These are phyloP conservation scores for Cheiracanthium punctorium DNA, from an alignment of 2,888 invertebrate species.

Conservation along the genomic window DNA sequence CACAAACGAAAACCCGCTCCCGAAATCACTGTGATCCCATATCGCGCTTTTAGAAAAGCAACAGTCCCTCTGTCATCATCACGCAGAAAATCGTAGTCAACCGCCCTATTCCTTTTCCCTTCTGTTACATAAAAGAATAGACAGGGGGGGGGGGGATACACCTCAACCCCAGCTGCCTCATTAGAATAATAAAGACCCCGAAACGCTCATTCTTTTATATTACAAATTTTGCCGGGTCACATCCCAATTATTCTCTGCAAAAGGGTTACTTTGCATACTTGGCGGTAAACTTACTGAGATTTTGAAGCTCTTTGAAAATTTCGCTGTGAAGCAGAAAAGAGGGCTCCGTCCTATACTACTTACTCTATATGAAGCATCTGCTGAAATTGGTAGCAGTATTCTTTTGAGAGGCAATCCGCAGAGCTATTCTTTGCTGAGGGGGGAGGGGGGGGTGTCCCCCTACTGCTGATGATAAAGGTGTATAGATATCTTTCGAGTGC, in stretches of 20 bases:
- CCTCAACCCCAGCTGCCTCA: conserved; percentile 36
- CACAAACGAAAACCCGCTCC: neutral
- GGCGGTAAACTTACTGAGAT: conserved; percentile 31
- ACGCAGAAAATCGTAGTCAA: neutral
- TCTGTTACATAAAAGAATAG: neutral
- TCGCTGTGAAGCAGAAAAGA: neutral
- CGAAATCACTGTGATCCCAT: neutral
- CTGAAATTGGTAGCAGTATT: conserved; percentile 28
- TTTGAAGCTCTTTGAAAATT: conserved; percentile 4
- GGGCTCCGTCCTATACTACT: neutral
- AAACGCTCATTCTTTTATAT: conserved; percentile 29
- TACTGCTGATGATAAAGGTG: conserved; percentile 24
- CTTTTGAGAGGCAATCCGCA: neutral
- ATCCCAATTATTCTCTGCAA: conserved; percentile 48
- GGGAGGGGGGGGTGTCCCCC: too few relatives aligned
- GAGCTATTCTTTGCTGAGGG: neutral
- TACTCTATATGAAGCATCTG: conserved; percentile 39
- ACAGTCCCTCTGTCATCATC: conserved; percentile 12
- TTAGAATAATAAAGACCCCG: conserved; percentile 55
- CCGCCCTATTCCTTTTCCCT: neutral
- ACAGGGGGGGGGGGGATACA: neutral
- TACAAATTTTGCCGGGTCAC: conserved; percentile 47
- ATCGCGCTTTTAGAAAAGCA: conserved; percentile 11
- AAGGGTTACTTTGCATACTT: conserved; percentile 51
- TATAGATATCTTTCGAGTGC: too few relatives aligned